A percentile compares a stretch with the other conserved stretches of the same genome.
Conservation (phyloP, 2,888 invertebrate species). For the Abrostola triplasia region DNA sequence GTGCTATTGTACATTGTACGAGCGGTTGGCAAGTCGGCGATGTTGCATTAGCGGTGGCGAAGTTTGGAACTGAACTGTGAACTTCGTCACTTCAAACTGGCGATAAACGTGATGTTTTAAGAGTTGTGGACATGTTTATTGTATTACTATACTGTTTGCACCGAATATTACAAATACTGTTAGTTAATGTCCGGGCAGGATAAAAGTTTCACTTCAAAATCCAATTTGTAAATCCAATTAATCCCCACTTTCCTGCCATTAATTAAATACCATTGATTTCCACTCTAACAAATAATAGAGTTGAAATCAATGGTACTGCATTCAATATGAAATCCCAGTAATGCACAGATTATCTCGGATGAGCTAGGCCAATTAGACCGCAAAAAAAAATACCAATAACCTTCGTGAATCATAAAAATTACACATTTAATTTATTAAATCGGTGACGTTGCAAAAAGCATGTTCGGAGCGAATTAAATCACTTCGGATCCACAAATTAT, state of each 20-base stretch:
- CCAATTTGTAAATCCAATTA: background rate
- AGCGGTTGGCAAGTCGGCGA: background rate
- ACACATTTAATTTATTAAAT: constrained; percentile 46
- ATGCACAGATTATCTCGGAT: constrained; percentile 24
- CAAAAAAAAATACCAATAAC: constrained; percentile 30
- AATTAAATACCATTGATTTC: constrained; percentile 2
- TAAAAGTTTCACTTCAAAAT: background rate
- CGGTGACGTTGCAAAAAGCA: constrained; percentile 49
- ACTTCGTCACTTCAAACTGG: too few species aligned
- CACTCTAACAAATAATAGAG: constrained; percentile 6
- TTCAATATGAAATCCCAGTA: background rate
- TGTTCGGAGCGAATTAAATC: constrained; percentile 38
- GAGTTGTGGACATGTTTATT: too few species aligned
- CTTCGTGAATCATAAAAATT: constrained; percentile 33
- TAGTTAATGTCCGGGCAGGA: too few species aligned
- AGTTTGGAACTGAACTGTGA: too few species aligned
- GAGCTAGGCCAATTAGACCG: constrained; percentile 14
- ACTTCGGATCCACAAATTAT: constrained; percentile 47
- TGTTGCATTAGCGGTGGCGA: too few species aligned
- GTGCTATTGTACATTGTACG: background rate
- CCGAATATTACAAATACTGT: too few species aligned
- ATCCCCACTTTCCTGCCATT: constrained; percentile 1
- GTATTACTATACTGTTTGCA: too few species aligned
- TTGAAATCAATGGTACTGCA: too few species aligned
- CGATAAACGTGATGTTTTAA: too few species aligned